These are phyloP conservation scores for Zhuqinia jingwanae DNA, from an alignment of 2,888 invertebrate species.

Conservation along the genomic window DNA sequence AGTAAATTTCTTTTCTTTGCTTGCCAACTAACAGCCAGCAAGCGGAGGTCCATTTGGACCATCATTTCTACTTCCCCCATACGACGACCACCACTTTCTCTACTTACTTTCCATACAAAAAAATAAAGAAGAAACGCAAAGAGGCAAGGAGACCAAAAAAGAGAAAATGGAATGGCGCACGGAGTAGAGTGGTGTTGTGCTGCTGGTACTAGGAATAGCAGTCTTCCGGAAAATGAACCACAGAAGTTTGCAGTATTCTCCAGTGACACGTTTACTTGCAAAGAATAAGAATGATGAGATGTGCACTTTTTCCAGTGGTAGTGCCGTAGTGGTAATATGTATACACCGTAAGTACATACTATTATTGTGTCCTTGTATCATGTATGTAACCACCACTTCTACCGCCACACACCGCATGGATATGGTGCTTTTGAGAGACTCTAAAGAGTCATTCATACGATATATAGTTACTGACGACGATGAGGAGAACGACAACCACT, in stretches of 20 bases:
- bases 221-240: constrained; percentile 76
- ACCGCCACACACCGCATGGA: constrained; percentile 32
- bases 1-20: constrained; percentile 69
- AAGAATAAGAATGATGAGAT: constrained; percentile 76
- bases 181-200: constrained; percentile 23
- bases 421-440: constrained; percentile 61
- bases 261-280: constrained; percentile 75
- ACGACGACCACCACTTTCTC: constrained; percentile 42
- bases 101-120: constrained; percentile 55
- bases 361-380: constrained; percentile 51
- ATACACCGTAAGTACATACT: not conserved
- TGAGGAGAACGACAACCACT: not conserved
- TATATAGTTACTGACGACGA: constrained; percentile 48
- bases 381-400: constrained; percentile 11
- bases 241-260: constrained; percentile 75
- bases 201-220: constrained; percentile 59
- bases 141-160: constrained; percentile 3
- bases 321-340: constrained; percentile 11
- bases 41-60: constrained; percentile 66
- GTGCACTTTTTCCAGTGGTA: constrained; percentile 63
- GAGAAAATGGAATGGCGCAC: constrained; percentile 41
- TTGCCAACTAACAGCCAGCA: constrained; percentile 61
- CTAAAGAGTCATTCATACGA: constrained; percentile 68
- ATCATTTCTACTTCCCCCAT: constrained; percentile 66
- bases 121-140: not conserved